Evolutionary conservation across 2,113 vertebrate species (phyloP), one percentile per base, ranked within the genome.

Genomic region (Arothron firmamentum): DNA sequence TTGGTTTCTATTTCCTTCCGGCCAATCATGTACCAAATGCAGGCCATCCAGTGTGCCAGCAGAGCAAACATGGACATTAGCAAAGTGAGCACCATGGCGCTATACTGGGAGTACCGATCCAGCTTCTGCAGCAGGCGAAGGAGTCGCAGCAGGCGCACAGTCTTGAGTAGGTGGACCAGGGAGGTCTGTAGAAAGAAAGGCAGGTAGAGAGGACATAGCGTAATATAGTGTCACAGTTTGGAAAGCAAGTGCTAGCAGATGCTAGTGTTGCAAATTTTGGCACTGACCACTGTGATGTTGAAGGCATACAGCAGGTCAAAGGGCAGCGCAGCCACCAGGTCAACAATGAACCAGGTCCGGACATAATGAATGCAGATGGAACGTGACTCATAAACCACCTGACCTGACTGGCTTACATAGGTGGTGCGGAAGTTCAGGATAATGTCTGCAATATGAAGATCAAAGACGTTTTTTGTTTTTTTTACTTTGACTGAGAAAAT

Each of bases 21-120:
- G 54, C 94, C 94, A 18, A 96, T 94, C 81, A 95, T 90, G 57
- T 94, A 96, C 94, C 94, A 96, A 85, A 96, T 89, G 70, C 94
- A 96, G 53, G 94, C 94, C 94, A 96, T 92, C 94, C 94, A 96
- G 85, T 96, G 94, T 0, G 94, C 94, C 70, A 96, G 90, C 72
- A 96, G 90, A 1, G 92, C 94, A 0, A 96, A 96, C 90, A 93
- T 92, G 67, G 93, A 95, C 93, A 94, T 96, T n/a, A 96, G 92
- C 19, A 96, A 87, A 0, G 94, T 95, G 18, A 96, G 92, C 70
- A 96, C 94, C 92, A 95, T 92, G 71, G 94, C 92, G 1, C 94
- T 95, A 91, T 96, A 94, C 87, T 96, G 94, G 1, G 94, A 96
- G 88, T 96, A 96, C 8, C 94, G 92, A 62, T 96, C 94, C 80